Evolutionary conservation across 2,113 vertebrate genomes (phyloP), one percentile per base, ranked within the genome.

Genomic region (Acrocephalus arundinaceus): DNA sequence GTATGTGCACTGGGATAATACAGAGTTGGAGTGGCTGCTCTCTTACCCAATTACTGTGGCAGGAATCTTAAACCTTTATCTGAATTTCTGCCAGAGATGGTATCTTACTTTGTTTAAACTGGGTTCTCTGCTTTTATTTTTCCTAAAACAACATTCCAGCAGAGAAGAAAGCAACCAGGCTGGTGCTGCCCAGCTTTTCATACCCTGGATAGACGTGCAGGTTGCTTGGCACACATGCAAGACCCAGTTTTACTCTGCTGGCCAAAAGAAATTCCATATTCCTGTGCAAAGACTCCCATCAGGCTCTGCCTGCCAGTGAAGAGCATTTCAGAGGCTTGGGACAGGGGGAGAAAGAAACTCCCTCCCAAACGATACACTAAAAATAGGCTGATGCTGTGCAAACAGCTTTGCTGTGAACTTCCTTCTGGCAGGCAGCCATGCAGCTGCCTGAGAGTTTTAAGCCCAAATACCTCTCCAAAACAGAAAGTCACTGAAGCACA

Each of bases 371-470:
- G 13, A 2, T 14, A 8, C 30, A 30, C 85, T 95, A 97, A 94
- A 97, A 96, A 97, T 96, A 97, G 75, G 84, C 52, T 62, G 81
- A 51, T 78, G 75, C 87, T 90, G 62, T 39, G 58, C 72, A 82
- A 90, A 85, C 71, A 89, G 63, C 90, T 95, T 66, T 46, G 73
- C 66, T 39, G 46, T 89, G 89, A 94, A 92, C 90, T 89, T 94
- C 94, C 78, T 87, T 76, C 75, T 96, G 89, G 89, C 89, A 2
- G 14, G 58, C 51, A 67, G 94, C 91, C 75, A 62, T 22, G 62
- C 87, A 80, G 91, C 93, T 96, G 95, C 93, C 75, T 7, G 3
- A 31, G 7, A 74, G 16, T 45, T 95, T 45, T 33, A 59, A 91
- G 52, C 72, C 65, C 41, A 30, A 62, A 88, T 85, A 87, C 88